Percentiles rank a stretch among this genome's conserved stretches.
phyloP scores from a whole-genome alignment of 2,888 invertebrate species.

The Andrena dorsata region DNA sequence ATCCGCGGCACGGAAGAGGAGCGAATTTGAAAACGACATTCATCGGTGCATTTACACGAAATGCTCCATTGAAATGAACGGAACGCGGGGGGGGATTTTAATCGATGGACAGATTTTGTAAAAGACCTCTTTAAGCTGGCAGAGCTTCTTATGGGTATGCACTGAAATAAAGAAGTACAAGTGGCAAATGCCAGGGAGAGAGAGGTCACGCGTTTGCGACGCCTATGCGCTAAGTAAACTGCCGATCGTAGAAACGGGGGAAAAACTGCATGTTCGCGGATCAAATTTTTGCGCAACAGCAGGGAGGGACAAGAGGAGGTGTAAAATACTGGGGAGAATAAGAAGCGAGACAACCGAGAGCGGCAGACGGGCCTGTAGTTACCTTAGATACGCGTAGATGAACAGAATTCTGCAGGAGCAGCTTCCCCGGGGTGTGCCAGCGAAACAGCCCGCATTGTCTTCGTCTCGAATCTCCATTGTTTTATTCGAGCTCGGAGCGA shows the following conservation, averaged over 20 bases:
- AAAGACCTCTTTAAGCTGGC: slow-evolving; percentile 30
- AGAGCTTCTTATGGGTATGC: slow-evolving; percentile 6
- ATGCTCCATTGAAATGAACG: neutral
- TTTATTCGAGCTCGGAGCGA: slow-evolving; percentile 49
- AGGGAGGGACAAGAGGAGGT: neutral
- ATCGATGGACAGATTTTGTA: neutral
- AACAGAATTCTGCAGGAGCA: slow-evolving; percentile 51
- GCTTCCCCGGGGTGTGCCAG: slow-evolving; percentile 13
- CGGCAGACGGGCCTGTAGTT: slow-evolving; percentile 20
- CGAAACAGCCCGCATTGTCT: slow-evolving; percentile 59
- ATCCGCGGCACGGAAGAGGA: neutral
- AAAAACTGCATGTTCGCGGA: neutral
- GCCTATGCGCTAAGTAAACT: neutral
- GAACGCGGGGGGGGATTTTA: neutral
- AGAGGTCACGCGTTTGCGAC: neutral
- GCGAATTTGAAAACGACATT: neutral
- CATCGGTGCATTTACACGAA: neutral
- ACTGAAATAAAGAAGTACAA: too few species aligned
- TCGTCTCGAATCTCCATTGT: slow-evolving; percentile 63
- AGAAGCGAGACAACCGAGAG: neutral
- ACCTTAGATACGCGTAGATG: slow-evolving; percentile 38
- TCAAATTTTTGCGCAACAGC: neutral
- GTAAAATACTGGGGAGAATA: neutral
- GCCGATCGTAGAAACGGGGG: neutral
- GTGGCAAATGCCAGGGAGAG: neutral